phyloP scores from a whole-genome alignment of 1,140 invertebrate species.

The Brachionus calyciflorus region DNA sequence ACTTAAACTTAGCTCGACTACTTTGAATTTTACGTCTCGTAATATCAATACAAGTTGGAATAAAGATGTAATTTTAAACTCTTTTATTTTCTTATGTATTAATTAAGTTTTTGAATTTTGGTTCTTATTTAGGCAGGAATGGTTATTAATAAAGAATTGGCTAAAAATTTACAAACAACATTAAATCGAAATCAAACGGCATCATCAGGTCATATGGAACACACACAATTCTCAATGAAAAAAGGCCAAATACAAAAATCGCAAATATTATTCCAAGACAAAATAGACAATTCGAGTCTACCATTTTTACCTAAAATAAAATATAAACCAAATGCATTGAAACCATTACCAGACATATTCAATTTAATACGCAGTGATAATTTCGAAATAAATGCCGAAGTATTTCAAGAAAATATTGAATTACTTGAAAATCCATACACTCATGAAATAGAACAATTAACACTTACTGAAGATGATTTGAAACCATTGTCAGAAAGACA shows the following conservation, averaged over 20 bases:
- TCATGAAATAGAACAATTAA: constrained; percentile 10
- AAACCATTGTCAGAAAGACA: constrained; percentile 47
- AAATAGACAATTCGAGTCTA: constrained; percentile 73
- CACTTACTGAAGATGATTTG: background rate
- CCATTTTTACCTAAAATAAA: constrained; percentile 78
- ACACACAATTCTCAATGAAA: constrained; percentile 68
- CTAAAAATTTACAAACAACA: constrained; percentile 44
- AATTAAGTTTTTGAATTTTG: background rate
- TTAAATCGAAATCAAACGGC: constrained; percentile 50
- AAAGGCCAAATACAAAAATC: constrained; percentile 70
- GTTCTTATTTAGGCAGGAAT: constrained; percentile 15
- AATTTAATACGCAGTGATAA: constrained; percentile 52
- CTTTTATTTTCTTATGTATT: background rate
- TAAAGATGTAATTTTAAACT: constrained; percentile 51
- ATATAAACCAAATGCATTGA: constrained; percentile 82
- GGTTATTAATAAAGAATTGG: background rate
- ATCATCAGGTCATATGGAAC: constrained; percentile 66
- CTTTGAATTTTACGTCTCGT: constrained; percentile 52
- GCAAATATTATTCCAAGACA: constrained; percentile 78
- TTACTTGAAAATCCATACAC: constrained; percentile 34
- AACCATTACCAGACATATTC: constrained; percentile 66
- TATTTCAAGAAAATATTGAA: constrained; percentile 20
- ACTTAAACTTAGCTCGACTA: constrained; percentile 60
- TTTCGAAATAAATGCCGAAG: background rate
- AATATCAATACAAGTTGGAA: constrained; percentile 65